Evolutionary conservation across 2,888 invertebrate genomes (phyloP).

Genomic region (Leucozona laternaria): DNA sequence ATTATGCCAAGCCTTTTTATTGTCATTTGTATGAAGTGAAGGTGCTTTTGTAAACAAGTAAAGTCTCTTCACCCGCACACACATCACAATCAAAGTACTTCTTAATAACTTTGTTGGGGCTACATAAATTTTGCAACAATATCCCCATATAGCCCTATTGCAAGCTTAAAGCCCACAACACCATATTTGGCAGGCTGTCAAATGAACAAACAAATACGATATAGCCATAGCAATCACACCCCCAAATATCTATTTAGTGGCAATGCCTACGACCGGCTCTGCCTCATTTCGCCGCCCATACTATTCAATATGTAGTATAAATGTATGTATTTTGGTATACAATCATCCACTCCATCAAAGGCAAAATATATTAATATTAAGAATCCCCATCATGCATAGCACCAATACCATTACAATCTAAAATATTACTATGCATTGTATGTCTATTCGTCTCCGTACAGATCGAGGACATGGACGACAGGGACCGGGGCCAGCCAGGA

Average conservation of each 20-base stretch:
- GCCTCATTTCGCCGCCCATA: background rate
- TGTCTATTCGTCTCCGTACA: background rate
- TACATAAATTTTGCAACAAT: constrained; percentile 5
- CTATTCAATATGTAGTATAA: constrained; percentile 6
- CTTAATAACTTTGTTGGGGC: constrained; percentile 14
- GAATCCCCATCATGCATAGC: background rate
- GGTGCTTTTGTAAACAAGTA: background rate
- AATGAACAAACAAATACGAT: constrained; percentile 38
- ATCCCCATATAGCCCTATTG: background rate
- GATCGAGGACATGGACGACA: background rate
- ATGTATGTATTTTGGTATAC: background rate
- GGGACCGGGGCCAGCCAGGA: background rate
- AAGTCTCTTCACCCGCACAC: background rate
- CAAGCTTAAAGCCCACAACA: background rate
- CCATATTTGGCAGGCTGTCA: constrained; percentile 22
- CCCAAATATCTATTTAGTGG: constrained; percentile 19
- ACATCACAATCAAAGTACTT: background rate
- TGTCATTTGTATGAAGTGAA: background rate
- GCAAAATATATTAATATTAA: constrained; percentile 19
- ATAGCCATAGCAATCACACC: background rate
- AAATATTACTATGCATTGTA: constrained; percentile 12
- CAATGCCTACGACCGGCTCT: background rate
- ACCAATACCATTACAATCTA: background rate
- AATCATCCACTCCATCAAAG: background rate
- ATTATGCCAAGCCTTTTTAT: background rate